These are phyloP conservation scores for Cephus spinipes DNA, from an alignment of 2,888 invertebrate species.

Conservation along the genomic window DNA sequence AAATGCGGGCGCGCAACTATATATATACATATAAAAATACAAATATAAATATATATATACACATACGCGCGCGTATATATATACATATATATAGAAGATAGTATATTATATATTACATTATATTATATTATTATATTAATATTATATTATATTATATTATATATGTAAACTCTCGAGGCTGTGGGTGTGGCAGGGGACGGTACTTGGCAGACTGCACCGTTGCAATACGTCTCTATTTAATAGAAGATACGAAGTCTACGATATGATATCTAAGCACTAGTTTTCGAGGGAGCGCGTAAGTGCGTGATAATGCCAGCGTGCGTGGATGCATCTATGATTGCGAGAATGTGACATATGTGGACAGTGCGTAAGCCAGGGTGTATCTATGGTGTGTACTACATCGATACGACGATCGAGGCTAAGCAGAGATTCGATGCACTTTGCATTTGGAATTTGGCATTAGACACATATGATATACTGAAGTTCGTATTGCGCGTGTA, in stretches of 20 bases:
- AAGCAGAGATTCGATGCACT: too few relatives aligned
- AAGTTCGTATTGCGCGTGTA: too few relatives aligned
- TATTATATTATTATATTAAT: constrained; percentile 18
- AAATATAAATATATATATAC: constrained; percentile 14
- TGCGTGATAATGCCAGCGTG: too few relatives aligned
- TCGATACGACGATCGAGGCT: too few relatives aligned
- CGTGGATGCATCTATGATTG: too few relatives aligned
- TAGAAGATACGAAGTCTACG: too few relatives aligned
- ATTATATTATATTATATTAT: constrained; percentile 15
- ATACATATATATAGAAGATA: constrained; percentile 14
- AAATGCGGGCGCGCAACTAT: background rate
- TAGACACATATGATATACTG: too few relatives aligned
- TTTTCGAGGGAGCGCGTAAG: too few relatives aligned
- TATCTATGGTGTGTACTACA: too few relatives aligned
- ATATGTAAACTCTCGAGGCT: constrained; percentile 51
- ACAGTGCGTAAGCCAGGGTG: too few relatives aligned
- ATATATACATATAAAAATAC: background rate
- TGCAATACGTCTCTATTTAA: background rate
- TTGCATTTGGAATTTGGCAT: too few relatives aligned
- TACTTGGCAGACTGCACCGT: constrained; percentile 6
- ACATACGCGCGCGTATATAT: background rate
- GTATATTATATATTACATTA: constrained; percentile 5
- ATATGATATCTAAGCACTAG: background rate
- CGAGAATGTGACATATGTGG: too few relatives aligned
- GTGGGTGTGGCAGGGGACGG: constrained; percentile 49